Percentiles rank a stretch among this genome's conserved stretches.
phyloP scores from a whole-genome alignment of 1,140 invertebrate genomes.

The Aradophagus sp. region DNA sequence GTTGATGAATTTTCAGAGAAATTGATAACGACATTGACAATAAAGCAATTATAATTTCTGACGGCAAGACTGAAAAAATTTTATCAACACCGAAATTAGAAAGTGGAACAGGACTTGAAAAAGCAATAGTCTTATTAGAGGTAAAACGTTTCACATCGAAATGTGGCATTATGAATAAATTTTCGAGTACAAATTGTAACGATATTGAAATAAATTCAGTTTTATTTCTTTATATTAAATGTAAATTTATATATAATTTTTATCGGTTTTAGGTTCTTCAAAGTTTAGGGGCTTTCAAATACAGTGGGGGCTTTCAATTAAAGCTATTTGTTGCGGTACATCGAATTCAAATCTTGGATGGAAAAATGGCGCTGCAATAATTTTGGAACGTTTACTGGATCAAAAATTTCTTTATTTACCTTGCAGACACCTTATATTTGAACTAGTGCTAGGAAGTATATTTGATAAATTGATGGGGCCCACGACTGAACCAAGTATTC shows the following conservation, averaged over 20 bases:
- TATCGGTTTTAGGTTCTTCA: conserved; percentile 5
- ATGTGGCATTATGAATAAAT: background rate
- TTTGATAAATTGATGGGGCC: conserved; percentile 38
- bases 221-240: background rate
- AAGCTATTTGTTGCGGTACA: conserved; percentile 24
- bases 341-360: conserved; percentile 21
- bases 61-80: conserved; percentile 30
- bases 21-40: conserved; percentile 10
- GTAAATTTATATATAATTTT: background rate
- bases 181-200: background rate
- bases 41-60: conserved; percentile 16
- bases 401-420: conserved; percentile 25
- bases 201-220: background rate
- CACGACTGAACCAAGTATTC: conserved; percentile 53
- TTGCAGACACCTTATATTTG: conserved; percentile 35
- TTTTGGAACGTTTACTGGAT: conserved; percentile 16
- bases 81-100: conserved; percentile 21
- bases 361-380: conserved; percentile 13
- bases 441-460: conserved; percentile 24
- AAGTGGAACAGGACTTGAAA: conserved; percentile 21
- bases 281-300: conserved; percentile 2
- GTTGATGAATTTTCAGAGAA: no score
- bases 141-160: background rate
- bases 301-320: no score
- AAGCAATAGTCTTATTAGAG: conserved; percentile 13